phyloP scores from a whole-genome alignment of 2,888 invertebrate genomes.

The Ennomos erosarius region DNA sequence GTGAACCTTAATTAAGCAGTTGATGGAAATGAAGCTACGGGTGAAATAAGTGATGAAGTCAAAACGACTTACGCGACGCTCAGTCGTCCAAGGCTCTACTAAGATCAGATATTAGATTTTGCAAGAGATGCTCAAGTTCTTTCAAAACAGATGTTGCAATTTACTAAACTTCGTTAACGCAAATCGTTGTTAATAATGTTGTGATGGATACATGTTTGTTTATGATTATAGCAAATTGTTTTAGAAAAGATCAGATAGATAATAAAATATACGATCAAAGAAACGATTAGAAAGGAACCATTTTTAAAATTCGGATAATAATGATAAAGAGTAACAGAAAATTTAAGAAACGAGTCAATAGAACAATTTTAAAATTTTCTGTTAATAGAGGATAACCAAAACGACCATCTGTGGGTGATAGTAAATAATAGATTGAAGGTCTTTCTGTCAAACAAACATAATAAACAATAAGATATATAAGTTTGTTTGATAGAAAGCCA shows the following conservation, averaged over 20 bases:
- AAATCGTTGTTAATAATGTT: slow-evolving; percentile 20
- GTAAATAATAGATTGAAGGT: too few species aligned
- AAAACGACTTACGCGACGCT: slow-evolving; percentile 32
- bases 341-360: too few species aligned
- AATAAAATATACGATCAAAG: too few species aligned
- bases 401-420: too few species aligned
- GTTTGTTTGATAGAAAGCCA: background rate
- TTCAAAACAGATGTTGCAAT: slow-evolving; percentile 37
- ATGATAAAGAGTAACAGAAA: too few species aligned
- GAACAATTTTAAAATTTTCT: too few species aligned
- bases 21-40: background rate
- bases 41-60: slow-evolving; percentile 26
- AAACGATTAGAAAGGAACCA: too few species aligned
- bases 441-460: background rate
- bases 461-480: background rate
- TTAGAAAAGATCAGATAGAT: background rate
- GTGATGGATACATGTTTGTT: too few species aligned
- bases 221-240: too few species aligned
- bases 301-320: too few species aligned
- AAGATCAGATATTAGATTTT: slow-evolving; percentile 43
- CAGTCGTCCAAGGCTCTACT: slow-evolving; percentile 23
- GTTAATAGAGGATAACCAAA: too few species aligned
- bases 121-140: slow-evolving; percentile 30
- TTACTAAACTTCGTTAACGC: slow-evolving; percentile 18
- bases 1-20: too few species aligned